These are phyloP conservation scores for Phanerotoma sp. DNA, from an alignment of 2,888 invertebrate species.

Conservation along the genomic window DNA sequence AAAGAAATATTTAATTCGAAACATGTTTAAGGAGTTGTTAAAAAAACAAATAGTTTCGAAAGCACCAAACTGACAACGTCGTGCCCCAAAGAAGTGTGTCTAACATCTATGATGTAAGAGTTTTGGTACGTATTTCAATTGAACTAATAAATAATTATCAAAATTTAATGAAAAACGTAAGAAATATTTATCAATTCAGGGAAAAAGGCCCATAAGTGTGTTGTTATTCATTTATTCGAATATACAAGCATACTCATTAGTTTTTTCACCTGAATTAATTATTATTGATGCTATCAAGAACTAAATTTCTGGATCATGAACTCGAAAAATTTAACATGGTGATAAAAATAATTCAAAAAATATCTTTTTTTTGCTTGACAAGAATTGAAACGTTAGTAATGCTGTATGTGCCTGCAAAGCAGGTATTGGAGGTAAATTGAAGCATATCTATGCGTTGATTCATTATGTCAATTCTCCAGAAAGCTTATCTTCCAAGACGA, in stretches of 20 bases:
- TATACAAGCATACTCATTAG: too few species aligned
- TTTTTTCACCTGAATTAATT: too few species aligned
- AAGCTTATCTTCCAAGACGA: constrained; percentile 29
- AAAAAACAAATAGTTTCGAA: not conserved
- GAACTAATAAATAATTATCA: not conserved
- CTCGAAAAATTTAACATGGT: too few species aligned
- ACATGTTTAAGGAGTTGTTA: not conserved
- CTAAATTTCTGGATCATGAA: too few species aligned
- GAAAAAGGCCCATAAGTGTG: too few species aligned
- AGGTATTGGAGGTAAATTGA: constrained; percentile 28
- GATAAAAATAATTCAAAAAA: not conserved
- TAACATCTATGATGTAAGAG: not conserved
- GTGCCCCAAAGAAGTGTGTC: not conserved
- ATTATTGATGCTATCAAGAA: too few species aligned
- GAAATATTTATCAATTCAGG: too few species aligned
- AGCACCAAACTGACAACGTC: not conserved
- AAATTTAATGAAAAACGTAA: not conserved
- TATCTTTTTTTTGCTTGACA: not conserved
- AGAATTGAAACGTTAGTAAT: not conserved
- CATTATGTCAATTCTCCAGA: constrained; percentile 30
- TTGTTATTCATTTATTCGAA: too few species aligned
- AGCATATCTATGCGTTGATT: constrained; percentile 30
- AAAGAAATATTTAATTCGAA: not conserved
- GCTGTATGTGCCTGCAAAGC: constrained; percentile 26
- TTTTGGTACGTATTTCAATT: not conserved